phyloP scores from a whole-genome alignment of 2,113 vertebrate genomes.

The Nerophis ophidion region DNA sequence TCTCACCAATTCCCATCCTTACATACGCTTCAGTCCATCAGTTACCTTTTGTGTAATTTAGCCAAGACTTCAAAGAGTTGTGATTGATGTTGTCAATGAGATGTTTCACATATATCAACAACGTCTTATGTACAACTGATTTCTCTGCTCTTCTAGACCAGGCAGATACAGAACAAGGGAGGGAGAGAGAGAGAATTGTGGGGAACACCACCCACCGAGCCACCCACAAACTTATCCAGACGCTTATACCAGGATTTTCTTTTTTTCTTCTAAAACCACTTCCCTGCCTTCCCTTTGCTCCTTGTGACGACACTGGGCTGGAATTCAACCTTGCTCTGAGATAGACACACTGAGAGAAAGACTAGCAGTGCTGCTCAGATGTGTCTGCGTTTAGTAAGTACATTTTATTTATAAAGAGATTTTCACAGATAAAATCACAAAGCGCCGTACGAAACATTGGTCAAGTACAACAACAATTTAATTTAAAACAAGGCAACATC shows the following conservation, averaged over 20 bases:
- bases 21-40: background rate
- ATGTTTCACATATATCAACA: too few relatives aligned
- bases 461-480: too few relatives aligned
- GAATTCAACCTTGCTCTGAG: conserved; percentile 71
- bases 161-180: background rate
- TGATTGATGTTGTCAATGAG: background rate
- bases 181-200: background rate
- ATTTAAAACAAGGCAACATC: too few relatives aligned
- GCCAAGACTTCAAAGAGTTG: too few relatives aligned
- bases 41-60: background rate
- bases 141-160: conserved; percentile 14
- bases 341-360: conserved; percentile 29
- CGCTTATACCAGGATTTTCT: conserved; percentile 47
- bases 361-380: conserved; percentile 49
- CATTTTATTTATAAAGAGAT: too few relatives aligned
- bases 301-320: conserved; percentile 69
- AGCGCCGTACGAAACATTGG: too few relatives aligned
- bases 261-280: conserved; percentile 64
- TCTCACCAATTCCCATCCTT: background rate
- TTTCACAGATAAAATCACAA: too few relatives aligned
- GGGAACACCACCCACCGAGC: conserved; percentile 33
- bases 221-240: conserved; percentile 49
- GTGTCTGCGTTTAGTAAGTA: conserved; percentile 46
- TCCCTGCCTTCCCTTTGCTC: conserved; percentile 74
- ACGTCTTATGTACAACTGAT: conserved; percentile 12